Evolutionary conservation across 64 coral and sea anemone genomes (phyloP).

Genomic region (Montipora sp.): DNA sequence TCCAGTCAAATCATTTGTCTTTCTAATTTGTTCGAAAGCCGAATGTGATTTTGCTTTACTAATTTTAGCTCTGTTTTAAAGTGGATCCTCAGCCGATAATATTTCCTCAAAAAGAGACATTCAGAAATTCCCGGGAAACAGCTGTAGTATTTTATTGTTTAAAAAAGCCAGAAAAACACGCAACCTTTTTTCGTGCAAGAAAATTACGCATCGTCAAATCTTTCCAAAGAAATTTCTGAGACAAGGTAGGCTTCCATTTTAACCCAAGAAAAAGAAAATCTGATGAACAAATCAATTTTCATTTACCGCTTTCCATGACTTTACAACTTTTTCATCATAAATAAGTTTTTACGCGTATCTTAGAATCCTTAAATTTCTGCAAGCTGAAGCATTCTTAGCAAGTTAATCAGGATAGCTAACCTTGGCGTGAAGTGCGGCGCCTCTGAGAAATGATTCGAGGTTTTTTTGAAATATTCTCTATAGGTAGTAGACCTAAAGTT

Average conservation of each 20-base stretch:
- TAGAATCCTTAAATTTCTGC: neutral
- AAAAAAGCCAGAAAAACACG: conserved; percentile 13
- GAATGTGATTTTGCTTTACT: conserved; percentile 13
- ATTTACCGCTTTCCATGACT: conserved; percentile 22
- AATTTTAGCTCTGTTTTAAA: conserved; percentile 24
- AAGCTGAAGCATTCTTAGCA: neutral
- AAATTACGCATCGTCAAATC: neutral
- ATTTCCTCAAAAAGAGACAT: neutral
- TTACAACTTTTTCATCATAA: neutral
- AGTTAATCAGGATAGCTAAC: conserved; percentile 37
- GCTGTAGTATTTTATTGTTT: conserved; percentile 15
- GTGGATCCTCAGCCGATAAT: neutral
- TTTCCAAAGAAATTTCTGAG: neutral
- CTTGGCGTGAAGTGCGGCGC: conserved; percentile 28
- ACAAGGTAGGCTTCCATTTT: neutral
- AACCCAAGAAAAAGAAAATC: neutral
- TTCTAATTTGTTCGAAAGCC: conserved; percentile 21
- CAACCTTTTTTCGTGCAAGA: neutral
- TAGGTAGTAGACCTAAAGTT: conserved; percentile 56
- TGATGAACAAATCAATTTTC: neutral
- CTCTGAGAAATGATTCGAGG: conserved; percentile 60
- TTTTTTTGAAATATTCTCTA: conserved; percentile 72
- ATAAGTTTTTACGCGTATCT: neutral
- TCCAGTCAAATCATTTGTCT: conserved; percentile 34
- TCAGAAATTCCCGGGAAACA: neutral